These are phyloP conservation scores for Drosophila villosipedis DNA, from an alignment of 2,888 invertebrate species.

Conservation along the genomic window DNA sequence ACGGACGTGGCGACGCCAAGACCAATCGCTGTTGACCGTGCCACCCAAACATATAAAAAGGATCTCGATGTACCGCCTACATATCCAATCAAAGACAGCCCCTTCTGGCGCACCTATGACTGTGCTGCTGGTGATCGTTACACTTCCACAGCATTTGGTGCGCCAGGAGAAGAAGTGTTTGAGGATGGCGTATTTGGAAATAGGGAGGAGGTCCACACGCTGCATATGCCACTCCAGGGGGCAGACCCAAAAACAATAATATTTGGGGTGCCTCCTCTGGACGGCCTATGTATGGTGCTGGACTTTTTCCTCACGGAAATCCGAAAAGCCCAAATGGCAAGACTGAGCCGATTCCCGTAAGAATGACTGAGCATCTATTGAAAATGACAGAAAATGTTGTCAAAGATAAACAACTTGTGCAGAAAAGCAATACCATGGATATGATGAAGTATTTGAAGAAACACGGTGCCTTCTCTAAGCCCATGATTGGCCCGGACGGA, in stretches of 20 bases:
- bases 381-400: not conserved
- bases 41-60: slow-evolving; percentile 87
- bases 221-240: not conserved
- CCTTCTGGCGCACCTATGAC: slow-evolving; percentile 68
- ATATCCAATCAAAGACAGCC: slow-evolving; percentile 56
- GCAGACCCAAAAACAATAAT: not conserved
- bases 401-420: not conserved
- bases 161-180: slow-evolving; percentile 31
- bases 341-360: not conserved
- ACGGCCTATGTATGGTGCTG: slow-evolving; percentile 18
- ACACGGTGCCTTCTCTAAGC: not conserved
- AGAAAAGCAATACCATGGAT: not conserved
- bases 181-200: slow-evolving; percentile 64
- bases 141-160: slow-evolving; percentile 53
- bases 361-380: slow-evolving; percentile 1
- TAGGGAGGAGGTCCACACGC: slow-evolving; percentile 50
- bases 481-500: slow-evolving; percentile 43
- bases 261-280: slow-evolving; percentile 15
- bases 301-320: not conserved
- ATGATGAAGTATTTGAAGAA: slow-evolving; percentile 9
- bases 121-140: slow-evolving; percentile 71
- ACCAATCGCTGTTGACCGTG: slow-evolving; percentile 84
- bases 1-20: slow-evolving; percentile 83
- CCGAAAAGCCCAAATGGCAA: not conserved
- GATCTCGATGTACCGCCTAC: slow-evolving; percentile 79